Conservation (phyloP, 2,888 invertebrate genomes). For the Sympetrum striolatum region DNA sequence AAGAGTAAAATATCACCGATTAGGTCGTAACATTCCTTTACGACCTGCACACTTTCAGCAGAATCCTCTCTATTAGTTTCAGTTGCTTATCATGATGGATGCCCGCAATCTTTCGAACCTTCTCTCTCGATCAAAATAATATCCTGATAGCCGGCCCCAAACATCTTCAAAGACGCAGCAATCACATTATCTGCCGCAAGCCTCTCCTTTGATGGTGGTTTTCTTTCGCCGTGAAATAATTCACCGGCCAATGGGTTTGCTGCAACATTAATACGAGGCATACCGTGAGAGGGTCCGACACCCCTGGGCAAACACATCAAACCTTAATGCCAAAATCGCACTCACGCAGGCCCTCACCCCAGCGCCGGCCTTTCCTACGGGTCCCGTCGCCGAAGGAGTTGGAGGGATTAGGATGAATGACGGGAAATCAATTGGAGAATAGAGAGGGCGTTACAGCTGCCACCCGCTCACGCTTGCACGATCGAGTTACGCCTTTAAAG, state of each 20-base stretch:
- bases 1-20: no score
- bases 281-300: not conserved
- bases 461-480: not conserved
- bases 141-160: not conserved
- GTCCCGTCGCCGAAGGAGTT: not conserved
- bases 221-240: not conserved
- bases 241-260: not conserved
- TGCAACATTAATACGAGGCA: slow-evolving; percentile 25
- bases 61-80: no score
- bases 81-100: no score
- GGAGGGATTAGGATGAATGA: slow-evolving; percentile 20
- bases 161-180: not conserved
- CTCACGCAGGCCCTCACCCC: not conserved
- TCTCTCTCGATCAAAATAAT: not conserved
- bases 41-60: no score
- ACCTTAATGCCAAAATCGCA: slow-evolving; percentile 21
- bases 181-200: slow-evolving; percentile 18
- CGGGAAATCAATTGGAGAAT: slow-evolving; percentile 28
- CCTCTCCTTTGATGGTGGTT: not conserved
- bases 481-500: not conserved
- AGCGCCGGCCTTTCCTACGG: not conserved
- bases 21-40: no score
- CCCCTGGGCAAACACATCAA: slow-evolving; percentile 23
- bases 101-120: not conserved
- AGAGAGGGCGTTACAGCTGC: not conserved